phyloP scores from a whole-genome alignment of 2,797 vertebrate genomes.

The Emys orbicularis region DNA sequence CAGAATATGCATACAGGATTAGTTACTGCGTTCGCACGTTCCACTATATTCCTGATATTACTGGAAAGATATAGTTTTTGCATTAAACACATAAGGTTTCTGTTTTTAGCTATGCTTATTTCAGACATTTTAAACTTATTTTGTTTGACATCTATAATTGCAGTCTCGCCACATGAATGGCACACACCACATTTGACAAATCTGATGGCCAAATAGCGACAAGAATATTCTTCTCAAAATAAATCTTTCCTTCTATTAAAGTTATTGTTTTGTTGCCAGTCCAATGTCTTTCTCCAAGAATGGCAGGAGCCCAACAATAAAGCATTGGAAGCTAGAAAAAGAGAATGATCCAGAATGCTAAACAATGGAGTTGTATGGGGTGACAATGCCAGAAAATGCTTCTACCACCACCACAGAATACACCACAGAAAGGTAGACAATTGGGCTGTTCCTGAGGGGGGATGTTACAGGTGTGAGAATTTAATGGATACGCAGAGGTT shows the following conservation, averaged over 20 bases:
- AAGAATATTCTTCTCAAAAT: neutral
- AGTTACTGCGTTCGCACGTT: neutral
- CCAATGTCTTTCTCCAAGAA: neutral
- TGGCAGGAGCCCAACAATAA: neutral
- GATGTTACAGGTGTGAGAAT: neutral
- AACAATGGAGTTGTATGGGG: neutral
- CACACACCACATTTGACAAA: neutral
- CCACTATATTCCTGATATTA: neutral
- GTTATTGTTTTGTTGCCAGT: neutral
- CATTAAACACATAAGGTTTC: neutral
- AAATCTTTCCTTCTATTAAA: neutral
- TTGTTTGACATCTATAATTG: neutral
- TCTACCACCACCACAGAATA: neutral
- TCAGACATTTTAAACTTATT: neutral
- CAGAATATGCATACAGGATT: neutral
- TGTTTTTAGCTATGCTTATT: neutral
- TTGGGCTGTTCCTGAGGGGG: neutral
- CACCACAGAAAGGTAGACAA: neutral
- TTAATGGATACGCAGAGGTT: neutral
- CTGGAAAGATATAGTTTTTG: neutral
- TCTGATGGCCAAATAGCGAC: neutral
- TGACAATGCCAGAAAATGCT: rapidly evolving
- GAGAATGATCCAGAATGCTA: neutral
- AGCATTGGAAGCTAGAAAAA: neutral
- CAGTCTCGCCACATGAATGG: rapidly evolving